Evolutionary conservation across 2,888 invertebrate species (phyloP).

Genomic region (Phrixothrix hirtus): DNA sequence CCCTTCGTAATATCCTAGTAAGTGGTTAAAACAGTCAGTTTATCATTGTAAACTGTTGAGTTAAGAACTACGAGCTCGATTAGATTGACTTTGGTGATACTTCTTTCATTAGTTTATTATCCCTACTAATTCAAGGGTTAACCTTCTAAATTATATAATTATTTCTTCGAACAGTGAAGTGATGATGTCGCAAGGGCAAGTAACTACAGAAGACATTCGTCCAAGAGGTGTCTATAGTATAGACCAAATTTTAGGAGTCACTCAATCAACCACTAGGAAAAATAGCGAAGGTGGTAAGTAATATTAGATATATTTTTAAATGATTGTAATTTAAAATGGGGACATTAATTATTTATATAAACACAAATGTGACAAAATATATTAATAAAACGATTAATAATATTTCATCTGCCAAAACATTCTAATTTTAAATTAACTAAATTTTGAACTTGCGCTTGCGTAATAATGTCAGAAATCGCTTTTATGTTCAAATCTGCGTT

Average conservation of each 20-base stretch:
- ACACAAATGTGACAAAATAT: no score
- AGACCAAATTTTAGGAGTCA: constrained; percentile 55
- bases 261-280: constrained; percentile 39
- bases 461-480: constrained; percentile 9
- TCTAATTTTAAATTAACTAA: no score
- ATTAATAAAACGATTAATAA: no score
- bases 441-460: constrained; percentile 22
- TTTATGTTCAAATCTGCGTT: constrained; percentile 23
- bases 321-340: no score
- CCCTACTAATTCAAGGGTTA: background rate
- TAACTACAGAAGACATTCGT: constrained; percentile 46
- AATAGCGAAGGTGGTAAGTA: constrained; percentile 43
- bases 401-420: no score
- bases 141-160: background rate
- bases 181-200: constrained; percentile 42
- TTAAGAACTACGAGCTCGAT: constrained; percentile 11
- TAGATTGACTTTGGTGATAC: background rate
- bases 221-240: constrained; percentile 55
- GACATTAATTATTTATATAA: no score
- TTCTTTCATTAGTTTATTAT: background rate
- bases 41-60: constrained; percentile 24
- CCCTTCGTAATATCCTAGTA: constrained; percentile 38
- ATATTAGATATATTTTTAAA: constrained; percentile 1
- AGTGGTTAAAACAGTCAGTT: constrained; percentile 44
- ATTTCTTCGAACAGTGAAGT: constrained; percentile 13